Evolutionary conservation across 1,140 invertebrate genomes (phyloP), one percentile per base, ranked within the genome.

Genomic region (Drosophila aff.): DNA sequence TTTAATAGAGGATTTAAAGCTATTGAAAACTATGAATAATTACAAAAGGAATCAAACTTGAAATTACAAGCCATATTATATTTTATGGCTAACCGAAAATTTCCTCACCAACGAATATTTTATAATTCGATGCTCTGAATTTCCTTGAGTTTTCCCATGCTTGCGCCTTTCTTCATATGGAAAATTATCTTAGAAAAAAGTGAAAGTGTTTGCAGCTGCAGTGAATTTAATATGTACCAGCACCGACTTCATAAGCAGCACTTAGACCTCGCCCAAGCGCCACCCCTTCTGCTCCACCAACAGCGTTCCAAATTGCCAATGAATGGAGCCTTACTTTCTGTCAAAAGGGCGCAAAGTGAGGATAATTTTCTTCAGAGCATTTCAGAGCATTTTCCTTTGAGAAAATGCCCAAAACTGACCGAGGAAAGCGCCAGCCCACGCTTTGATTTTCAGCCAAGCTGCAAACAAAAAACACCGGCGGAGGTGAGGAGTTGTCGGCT

Each of bases 151-250:
- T 65, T 65, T 75, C 15, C 13, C 33, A 21, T 41, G 64, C 64
- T 49, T 52, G 6, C 13, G 23, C 50, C 55, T 58, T 66, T 64
- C 18, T 26, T 15, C 36, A 23, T 57, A 26, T 47, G 16, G 40
- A 52, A 75, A 87, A 86, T 86, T 86, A 87, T 81, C 82, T 82
- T 79, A 69, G 79, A 60, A 71, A 84, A 85, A 86, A 86, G 82
- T 86, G 82, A 86, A 86, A 86, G 82, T 79, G 83, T 69, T 61
- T 78, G 82, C 82, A 85, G 82, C 82, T 86, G 83, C 82, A 83
- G 49, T 76, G 69, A 58, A 82, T 82, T 87, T 87, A 83, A 86
- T 86, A 73, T 86, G 84, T 76, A 77, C 71, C 82, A 85, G 47
- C 69, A 38, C 18, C 60, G 49, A 60, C 28, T 44, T 62, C 76